These are phyloP conservation scores for Bellardia bayeri DNA, from an alignment of 2,888 invertebrate species.

Conservation along the genomic window DNA sequence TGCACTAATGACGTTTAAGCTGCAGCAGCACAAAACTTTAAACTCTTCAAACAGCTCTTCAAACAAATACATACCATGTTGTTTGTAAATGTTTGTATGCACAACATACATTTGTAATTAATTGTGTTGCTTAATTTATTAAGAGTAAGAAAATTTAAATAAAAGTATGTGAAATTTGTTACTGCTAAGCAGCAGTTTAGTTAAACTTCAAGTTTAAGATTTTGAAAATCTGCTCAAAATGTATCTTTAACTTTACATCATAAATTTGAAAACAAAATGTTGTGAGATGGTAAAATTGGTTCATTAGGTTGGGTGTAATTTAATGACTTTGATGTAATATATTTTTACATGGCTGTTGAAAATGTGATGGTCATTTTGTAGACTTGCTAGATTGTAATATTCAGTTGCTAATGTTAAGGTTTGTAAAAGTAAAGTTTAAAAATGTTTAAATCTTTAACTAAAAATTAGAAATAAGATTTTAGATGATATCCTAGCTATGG, in stretches of 20 bases:
- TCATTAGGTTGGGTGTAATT: not conserved
- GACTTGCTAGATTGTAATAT: too few species aligned
- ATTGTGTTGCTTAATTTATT: not conserved
- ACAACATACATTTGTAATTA: too few species aligned
- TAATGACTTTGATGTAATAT: not conserved
- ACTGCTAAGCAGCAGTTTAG: constrained; percentile 2
- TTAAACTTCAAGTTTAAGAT: not conserved
- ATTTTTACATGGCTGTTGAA: too few species aligned
- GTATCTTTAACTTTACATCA: not conserved
- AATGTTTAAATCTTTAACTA: too few species aligned
- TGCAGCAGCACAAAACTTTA: constrained; percentile 9
- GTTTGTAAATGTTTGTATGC: too few species aligned
- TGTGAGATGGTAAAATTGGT: not conserved
- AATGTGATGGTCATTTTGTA: too few species aligned
- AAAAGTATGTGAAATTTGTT: not conserved
- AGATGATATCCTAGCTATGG: too few species aligned
- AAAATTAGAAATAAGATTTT: too few species aligned
- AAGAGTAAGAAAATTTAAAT: not conserved
- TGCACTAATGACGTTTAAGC: not conserved
- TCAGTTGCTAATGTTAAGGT: too few species aligned
- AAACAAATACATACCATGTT: not conserved
- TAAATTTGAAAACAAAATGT: not conserved
- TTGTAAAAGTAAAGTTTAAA: too few species aligned
- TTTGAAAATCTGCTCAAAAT: not conserved
- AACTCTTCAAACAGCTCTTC: constrained; percentile 21